Evolutionary conservation across 2,797 vertebrate species (phyloP).

Genomic region (Danio aesculapii): DNA sequence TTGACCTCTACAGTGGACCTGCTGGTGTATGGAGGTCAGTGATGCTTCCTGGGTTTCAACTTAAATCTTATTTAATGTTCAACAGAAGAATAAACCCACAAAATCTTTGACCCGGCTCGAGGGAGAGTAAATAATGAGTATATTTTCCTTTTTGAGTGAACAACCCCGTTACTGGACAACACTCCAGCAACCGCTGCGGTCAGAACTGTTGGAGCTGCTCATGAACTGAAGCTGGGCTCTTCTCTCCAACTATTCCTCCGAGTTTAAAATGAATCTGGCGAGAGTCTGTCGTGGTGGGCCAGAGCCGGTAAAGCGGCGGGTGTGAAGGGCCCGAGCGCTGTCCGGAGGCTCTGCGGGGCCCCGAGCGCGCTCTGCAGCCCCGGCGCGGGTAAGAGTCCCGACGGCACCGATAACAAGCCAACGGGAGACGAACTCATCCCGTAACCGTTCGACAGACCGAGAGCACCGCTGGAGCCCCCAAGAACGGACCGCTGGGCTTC

Average conservation of each 20-base stretch:
- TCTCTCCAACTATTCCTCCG: conserved; percentile 1
- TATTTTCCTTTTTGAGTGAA: too few species aligned
- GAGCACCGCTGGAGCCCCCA: conserved; percentile 67
- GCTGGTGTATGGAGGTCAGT: too few species aligned
- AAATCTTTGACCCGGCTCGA: too few species aligned
- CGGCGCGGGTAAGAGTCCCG: conserved; percentile 75
- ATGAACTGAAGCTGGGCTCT: too few species aligned
- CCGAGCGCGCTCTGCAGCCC: conserved; percentile 68
- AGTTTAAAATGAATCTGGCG: conserved; percentile 79
- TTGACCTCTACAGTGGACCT: too few species aligned
- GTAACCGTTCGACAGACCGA: conserved; percentile 76
- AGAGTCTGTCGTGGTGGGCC: conserved; percentile 78
- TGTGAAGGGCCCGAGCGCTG: conserved; percentile 73
- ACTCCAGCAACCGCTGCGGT: too few species aligned
- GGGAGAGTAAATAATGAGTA: too few species aligned
- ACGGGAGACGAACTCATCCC: conserved; percentile 77
- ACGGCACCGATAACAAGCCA: conserved; percentile 78
- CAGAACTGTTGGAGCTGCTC: too few species aligned
- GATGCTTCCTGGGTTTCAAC: too few species aligned
- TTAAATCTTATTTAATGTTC: too few species aligned
- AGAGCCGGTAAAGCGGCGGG: conserved; percentile 72
- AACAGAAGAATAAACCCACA: too few species aligned
- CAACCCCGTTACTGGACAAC: too few species aligned
- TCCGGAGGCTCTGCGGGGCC: conserved; percentile 75
- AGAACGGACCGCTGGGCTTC: conserved; percentile 77